These are phyloP conservation scores for Gymnoscopelus braueri DNA, from an alignment of 2,797 vertebrate genomes.

Conservation along the genomic window DNA sequence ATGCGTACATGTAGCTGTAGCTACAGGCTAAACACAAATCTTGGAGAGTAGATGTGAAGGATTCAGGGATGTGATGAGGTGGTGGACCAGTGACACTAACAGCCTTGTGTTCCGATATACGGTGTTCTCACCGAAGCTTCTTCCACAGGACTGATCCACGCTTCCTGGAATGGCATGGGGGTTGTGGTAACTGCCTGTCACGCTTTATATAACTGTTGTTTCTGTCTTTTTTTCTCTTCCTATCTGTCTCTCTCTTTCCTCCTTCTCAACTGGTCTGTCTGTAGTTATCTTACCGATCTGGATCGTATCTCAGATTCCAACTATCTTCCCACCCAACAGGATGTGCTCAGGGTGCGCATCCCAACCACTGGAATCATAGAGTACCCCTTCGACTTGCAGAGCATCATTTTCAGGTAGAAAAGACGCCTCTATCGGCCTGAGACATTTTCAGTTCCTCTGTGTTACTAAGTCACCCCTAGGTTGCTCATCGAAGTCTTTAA, in stretches of 20 bases:
- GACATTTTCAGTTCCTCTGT: conserved; percentile 21
- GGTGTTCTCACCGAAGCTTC: conserved; percentile 57
- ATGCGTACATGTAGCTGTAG: conserved; percentile 22
- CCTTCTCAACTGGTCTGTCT: conserved; percentile 46
- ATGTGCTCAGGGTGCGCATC: conserved; percentile 88
- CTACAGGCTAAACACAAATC: conserved; percentile 1
- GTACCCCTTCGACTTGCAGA: conserved; percentile 89
- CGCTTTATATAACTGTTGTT: conserved; percentile 79
- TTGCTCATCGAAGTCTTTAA: conserved; percentile 41
- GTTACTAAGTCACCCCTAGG: conserved; percentile 17
- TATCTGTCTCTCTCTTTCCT: conserved; percentile 33
- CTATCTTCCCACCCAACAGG: conserved; percentile 89
- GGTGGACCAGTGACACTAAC: conserved; percentile 56
- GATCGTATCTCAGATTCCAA: conserved; percentile 82
- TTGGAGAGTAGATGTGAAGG: background rate
- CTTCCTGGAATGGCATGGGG: conserved; percentile 69
- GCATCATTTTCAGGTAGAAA: conserved; percentile 90
- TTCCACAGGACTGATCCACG: conserved; percentile 66
- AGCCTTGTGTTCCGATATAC: conserved; percentile 50
- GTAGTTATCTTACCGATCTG: conserved; percentile 87
- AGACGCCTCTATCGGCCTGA: conserved; percentile 30
- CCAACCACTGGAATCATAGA: conserved; percentile 89
- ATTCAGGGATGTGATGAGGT: conserved; percentile 41
- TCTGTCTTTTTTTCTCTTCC: conserved; percentile 31
- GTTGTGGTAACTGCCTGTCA: conserved; percentile 71